Evolutionary conservation across 2,113 vertebrate species (phyloP).

Genomic region (Prietella phreatophila): DNA sequence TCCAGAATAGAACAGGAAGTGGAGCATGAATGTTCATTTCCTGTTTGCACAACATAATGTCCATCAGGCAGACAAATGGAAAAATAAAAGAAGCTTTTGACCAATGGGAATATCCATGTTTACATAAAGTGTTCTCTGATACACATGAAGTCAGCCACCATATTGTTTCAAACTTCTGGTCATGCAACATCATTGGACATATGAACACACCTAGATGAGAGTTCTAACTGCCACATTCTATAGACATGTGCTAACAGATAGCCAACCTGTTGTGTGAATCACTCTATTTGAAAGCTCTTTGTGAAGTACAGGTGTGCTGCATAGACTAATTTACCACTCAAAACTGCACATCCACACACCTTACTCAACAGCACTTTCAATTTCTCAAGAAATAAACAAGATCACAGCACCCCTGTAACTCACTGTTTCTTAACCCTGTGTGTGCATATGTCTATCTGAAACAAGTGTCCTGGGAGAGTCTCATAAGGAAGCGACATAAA

Average conservation of each 20-base stretch:
- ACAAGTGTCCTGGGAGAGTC: slow-evolving; percentile 14
- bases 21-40: slow-evolving; percentile 10
- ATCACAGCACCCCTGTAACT: not conserved
- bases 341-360: not conserved
- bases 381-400: not conserved
- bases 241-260: not conserved
- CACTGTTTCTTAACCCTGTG: slow-evolving; percentile 34
- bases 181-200: not conserved
- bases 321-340: not conserved
- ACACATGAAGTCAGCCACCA: not conserved
- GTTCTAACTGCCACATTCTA: not conserved
- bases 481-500: slow-evolving; percentile 49
- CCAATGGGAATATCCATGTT: not conserved
- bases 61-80: not conserved
- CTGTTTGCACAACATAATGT: not conserved
- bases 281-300: not conserved
- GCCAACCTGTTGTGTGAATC: not conserved
- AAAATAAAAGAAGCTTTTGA: not conserved
- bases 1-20: slow-evolving; percentile 21
- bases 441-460: not conserved
- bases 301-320: not conserved
- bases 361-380: slow-evolving; percentile 15
- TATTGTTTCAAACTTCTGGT: not conserved
- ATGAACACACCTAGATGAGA: not conserved
- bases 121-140: not conserved